phyloP scores from a whole-genome alignment of 1,140 invertebrate genomes.

The Bradynema listronoti region DNA sequence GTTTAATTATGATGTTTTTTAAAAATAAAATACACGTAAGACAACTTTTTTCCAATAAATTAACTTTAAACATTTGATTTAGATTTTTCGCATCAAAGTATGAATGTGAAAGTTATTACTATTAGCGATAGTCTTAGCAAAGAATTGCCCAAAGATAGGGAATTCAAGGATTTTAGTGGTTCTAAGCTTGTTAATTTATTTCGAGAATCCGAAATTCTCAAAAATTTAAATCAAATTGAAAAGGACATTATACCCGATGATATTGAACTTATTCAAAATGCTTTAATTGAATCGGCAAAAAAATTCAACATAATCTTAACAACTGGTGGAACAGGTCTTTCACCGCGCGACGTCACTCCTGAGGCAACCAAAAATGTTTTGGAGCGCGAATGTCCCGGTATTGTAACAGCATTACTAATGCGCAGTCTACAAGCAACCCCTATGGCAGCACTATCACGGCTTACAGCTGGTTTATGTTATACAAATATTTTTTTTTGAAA shows the following conservation, averaged over 20 bases:
- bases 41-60: too few species aligned
- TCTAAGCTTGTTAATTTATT: slow-evolving; percentile 7
- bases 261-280: not conserved
- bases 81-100: too few species aligned
- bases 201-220: not conserved
- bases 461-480: slow-evolving; percentile 5
- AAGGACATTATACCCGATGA: slow-evolving; percentile 15
- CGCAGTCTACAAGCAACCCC: slow-evolving; percentile 9
- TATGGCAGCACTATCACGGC: slow-evolving; percentile 16
- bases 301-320: slow-evolving; percentile 8
- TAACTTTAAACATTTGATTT: too few species aligned
- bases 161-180: slow-evolving; percentile 8
- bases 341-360: slow-evolving; percentile 27
- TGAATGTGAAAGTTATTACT: slow-evolving; percentile 13
- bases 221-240: not conserved
- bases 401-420: slow-evolving; percentile 21
- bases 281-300: not conserved
- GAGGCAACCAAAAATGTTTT: slow-evolving; percentile 33
- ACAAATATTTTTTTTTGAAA: slow-evolving; percentile 7
- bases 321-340: slow-evolving; percentile 10
- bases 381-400: slow-evolving; percentile 25
- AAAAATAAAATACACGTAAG: too few species aligned
- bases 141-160: too few species aligned
- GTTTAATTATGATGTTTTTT: too few species aligned
- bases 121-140: slow-evolving; percentile 9